Evolutionary conservation across 2,888 invertebrate species (phyloP).

Genomic region (Macrophya alboannulata): DNA sequence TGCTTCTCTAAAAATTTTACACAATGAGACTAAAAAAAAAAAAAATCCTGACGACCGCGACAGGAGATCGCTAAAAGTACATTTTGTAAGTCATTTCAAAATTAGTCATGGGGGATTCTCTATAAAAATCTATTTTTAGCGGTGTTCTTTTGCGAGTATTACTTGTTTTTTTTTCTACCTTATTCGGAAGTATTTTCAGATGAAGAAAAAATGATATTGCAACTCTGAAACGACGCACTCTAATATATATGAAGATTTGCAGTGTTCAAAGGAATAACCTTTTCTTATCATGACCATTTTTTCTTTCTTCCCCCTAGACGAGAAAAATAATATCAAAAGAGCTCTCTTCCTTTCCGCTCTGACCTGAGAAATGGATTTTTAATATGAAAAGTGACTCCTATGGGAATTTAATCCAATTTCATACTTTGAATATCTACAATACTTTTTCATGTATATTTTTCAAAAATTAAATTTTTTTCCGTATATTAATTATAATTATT

Average conservation of each 20-base stretch:
- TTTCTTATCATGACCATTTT: not conserved
- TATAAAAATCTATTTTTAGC: not conserved
- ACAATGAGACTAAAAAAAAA: no score
- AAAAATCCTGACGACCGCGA: no score
- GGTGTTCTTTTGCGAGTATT: not conserved
- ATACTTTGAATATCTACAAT: not conserved
- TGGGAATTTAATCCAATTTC: conserved; percentile 11
- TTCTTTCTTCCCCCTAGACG: not conserved
- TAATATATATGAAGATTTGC: not conserved
- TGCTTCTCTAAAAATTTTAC: no score
- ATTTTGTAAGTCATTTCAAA: no score
- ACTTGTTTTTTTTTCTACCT: not conserved
- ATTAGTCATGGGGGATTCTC: no score
- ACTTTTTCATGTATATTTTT: not conserved
- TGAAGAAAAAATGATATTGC: not conserved
- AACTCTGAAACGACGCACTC: not conserved
- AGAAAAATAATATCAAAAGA: not conserved
- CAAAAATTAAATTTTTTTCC: not conserved
- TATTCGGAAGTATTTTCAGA: not conserved
- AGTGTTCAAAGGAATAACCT: not conserved
- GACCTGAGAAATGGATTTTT: not conserved
- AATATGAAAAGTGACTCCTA: conserved; percentile 2
- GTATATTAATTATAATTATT: no score
- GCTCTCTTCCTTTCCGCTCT: not conserved
- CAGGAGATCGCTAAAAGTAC: no score